Evolutionary conservation across 2,888 invertebrate species (phyloP), one percentile per base, ranked within the genome.

Genomic region (Vandiemenella viatica): DNA sequence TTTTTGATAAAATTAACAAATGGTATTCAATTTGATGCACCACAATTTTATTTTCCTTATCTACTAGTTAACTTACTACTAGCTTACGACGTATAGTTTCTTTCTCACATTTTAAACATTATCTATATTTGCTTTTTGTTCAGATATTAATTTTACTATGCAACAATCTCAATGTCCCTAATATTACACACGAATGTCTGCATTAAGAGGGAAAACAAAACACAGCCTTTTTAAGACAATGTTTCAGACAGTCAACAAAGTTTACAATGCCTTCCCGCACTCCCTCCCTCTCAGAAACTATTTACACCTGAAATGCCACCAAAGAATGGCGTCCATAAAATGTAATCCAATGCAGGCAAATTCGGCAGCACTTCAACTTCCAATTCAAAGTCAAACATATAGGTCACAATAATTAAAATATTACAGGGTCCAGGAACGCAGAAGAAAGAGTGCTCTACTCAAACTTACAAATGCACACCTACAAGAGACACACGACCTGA

Each of bases 151-250:
- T 18, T n/a, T 20, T 42, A 6, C n/a, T 42, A 19, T 42, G 42
- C 42, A 42, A 42, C 42, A 42, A 13, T 20, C 42, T n/a, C 32
- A 10, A 32, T 32, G 10, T 3, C n/a, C n/a, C 32, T 32, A 13
- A 13, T n/a, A n/a, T 4, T 20, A 40, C 40, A 42, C 21, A 19
- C 21, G n/a, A 20, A 21, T n/a, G 16, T 42, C 42, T 19, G 17
- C 23, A 40, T 8, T 16, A 41, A 50, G 43, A 45, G 48, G 45
- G 50, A 47, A 52, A 43, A 50, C 49, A 46, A 56, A 69, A 72
- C 73, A 74, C 73, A 74, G 73, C 72, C 73, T 72, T 70, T 67
- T 72, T 68, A 72, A 72, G 70, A 72, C 70, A 72, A 73, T 72
- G 72, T 73, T 72, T 68, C 69, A 69, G n/a, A n/a, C 23, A n/a